Percentiles rank a stretch among this genome's conserved stretches.
phyloP scores from a whole-genome alignment of 2,888 invertebrate genomes.

The Parnassius apollo region DNA sequence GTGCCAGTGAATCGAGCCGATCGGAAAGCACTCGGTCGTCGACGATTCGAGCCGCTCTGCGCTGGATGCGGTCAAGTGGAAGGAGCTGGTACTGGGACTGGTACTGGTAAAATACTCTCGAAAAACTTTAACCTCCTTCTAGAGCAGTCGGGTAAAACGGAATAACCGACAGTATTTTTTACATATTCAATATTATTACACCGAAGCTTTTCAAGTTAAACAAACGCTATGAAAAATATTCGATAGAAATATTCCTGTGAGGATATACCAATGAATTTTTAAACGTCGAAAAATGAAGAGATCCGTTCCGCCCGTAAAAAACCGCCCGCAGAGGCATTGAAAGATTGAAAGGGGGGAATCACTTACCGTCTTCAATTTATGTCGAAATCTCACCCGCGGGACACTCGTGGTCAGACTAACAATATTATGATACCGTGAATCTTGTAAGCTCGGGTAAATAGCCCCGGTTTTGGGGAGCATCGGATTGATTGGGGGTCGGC shows the following conservation, averaged over 20 bases:
- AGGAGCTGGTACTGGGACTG: no score
- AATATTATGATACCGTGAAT: conserved; percentile 67
- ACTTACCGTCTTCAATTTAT: conserved; percentile 76
- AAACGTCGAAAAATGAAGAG: conserved; percentile 41
- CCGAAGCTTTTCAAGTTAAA: no score
- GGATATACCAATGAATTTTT: conserved; percentile 51
- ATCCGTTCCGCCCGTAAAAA: conserved; percentile 47
- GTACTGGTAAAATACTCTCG: no score
- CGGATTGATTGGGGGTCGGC: conserved; percentile 46
- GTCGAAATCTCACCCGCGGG: conserved; percentile 74
- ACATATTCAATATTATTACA: no score
- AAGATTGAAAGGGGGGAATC: conserved; percentile 79
- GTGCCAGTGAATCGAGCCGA: no score
- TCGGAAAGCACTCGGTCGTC: no score
- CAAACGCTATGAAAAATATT: conserved; percentile 4
- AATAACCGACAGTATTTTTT: no score
- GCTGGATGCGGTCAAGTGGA: no score
- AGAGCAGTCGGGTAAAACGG: no score
- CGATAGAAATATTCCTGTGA: conserved; percentile 4
- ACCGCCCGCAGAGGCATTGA: conserved; percentile 63
- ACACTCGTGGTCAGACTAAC: conserved; percentile 74
- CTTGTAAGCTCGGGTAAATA: conserved; percentile 58
- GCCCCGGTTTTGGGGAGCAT: conserved; percentile 30
- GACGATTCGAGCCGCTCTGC: no score
- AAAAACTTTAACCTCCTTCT: no score